Evolutionary conservation across 2,797 vertebrate genomes (phyloP).

Genomic region (Myiotriccus ornatus): DNA sequence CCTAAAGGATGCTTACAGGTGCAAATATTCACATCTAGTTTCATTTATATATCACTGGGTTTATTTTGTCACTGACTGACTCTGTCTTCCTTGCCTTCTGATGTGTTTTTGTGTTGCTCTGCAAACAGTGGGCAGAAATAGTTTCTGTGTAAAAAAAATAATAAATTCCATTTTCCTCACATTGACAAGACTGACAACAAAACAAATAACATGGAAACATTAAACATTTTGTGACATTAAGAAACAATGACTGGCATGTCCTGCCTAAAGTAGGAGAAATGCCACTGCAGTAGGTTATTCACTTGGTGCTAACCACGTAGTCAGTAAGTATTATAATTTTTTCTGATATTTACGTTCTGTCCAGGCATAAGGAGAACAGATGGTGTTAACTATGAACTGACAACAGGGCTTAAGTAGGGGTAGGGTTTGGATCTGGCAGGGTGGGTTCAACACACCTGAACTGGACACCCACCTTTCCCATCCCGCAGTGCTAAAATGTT

Average conservation of each 20-base stretch:
- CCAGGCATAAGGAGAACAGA: background rate
- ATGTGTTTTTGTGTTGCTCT: background rate
- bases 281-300: background rate
- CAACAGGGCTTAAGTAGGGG: background rate
- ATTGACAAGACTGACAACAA: background rate
- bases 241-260: background rate
- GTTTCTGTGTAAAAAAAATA: background rate
- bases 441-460: background rate
- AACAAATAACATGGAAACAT: background rate
- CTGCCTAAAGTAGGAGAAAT: background rate
- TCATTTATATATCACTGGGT: background rate
- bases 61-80: background rate
- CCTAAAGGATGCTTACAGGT: slow-evolving; percentile 37
- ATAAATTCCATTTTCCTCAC: background rate
- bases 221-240: background rate
- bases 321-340: background rate
- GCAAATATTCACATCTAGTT: slow-evolving; percentile 6
- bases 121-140: background rate
- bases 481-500: background rate
- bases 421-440: rapidly evolving
- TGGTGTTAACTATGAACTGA: background rate
- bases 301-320: background rate
- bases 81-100: background rate
- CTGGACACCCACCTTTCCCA: background rate
- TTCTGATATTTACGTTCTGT: background rate